Percentiles rank a stretch among this genome's conserved stretches.
These are phyloP conservation scores for Palythoa grandis DNA, from an alignment of 92 coral and sea anemone species.

Conservation along the genomic window DNA sequence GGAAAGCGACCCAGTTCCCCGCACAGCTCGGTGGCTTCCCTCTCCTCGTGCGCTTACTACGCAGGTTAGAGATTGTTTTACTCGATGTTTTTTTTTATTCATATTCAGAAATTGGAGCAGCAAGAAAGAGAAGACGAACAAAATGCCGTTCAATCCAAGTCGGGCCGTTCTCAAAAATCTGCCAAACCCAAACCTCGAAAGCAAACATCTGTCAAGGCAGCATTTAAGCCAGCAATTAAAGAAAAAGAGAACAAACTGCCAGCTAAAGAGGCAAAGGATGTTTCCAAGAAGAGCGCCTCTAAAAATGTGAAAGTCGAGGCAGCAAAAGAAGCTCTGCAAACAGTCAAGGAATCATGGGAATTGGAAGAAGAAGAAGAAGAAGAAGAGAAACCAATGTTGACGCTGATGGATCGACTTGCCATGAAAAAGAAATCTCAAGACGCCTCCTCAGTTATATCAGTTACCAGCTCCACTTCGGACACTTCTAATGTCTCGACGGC, in stretches of 20 bases:
- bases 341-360: slow-evolving; percentile 19
- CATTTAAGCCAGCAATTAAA: neutral
- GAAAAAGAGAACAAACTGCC: slow-evolving; percentile 19
- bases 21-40: too few species aligned
- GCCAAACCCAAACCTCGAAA: slow-evolving; percentile 33
- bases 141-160: slow-evolving; percentile 21
- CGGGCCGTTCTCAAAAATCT: slow-evolving; percentile 31
- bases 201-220: slow-evolving; percentile 43
- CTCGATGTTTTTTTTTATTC: neutral
- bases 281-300: neutral
- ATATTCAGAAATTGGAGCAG: slow-evolving; percentile 26
- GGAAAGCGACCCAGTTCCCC: too few species aligned
- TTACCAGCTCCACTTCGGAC: slow-evolving; percentile 24
- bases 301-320: slow-evolving; percentile 1
- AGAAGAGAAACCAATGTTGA: slow-evolving; percentile 35
- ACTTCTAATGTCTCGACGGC: neutral
- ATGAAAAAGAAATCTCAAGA: slow-evolving; percentile 29
- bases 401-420: slow-evolving; percentile 33
- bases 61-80: too few species aligned
- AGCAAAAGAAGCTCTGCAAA: slow-evolving; percentile 28
- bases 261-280: neutral
- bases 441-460: neutral
- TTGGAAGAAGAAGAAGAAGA: slow-evolving; percentile 1
- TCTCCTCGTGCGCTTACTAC: too few species aligned
- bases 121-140: slow-evolving; percentile 40